A percentile compares a stretch with the other conserved stretches of the same genome.
phyloP scores from a whole-genome alignment of 2,113 vertebrate genomes.

The Burhinus bistriatus region DNA sequence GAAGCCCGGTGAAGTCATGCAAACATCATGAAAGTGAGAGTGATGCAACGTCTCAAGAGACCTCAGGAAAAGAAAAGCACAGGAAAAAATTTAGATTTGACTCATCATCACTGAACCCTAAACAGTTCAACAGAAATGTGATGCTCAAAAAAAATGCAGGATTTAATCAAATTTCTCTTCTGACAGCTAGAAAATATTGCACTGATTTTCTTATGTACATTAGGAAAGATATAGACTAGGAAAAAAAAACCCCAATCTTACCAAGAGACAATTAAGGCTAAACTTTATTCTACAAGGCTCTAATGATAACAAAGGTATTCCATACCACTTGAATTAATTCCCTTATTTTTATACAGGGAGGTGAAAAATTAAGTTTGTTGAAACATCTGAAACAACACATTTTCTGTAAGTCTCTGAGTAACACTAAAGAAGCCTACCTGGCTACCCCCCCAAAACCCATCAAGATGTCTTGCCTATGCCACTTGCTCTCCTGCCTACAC shows the following conservation, averaged over 20 bases:
- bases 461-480: neutral
- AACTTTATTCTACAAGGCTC: neutral
- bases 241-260: neutral
- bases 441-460: neutral
- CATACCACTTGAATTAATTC: neutral
- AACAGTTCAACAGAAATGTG: neutral
- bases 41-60: neutral
- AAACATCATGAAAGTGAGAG: neutral
- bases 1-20: neutral
- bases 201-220: neutral
- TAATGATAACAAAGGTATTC: neutral
- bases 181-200: neutral
- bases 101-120: neutral
- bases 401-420: neutral
- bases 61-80: neutral
- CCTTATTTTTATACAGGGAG: neutral
- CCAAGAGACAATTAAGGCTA: neutral
- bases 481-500: neutral
- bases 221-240: neutral
- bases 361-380: neutral
- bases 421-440: neutral
- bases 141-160: neutral
- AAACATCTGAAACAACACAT: neutral
- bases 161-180: neutral
- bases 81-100: neutral